Conservation (phyloP, 2,888 invertebrate species). For the Eupithecia vulgata region DNA sequence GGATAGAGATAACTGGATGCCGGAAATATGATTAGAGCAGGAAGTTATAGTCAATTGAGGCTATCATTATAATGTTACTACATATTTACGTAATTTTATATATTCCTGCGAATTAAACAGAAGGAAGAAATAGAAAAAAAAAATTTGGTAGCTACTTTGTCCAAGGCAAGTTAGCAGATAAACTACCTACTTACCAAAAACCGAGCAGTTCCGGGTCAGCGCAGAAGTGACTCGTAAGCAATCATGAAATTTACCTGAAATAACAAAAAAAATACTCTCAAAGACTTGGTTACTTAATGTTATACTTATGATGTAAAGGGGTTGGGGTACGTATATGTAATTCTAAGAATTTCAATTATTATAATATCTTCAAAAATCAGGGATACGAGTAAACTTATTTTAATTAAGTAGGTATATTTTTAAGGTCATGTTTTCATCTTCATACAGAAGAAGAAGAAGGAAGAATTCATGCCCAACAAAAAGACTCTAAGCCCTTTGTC, state of each 20-base stretch:
- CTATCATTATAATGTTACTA: neutral
- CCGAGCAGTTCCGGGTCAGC: neutral
- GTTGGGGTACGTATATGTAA: neutral
- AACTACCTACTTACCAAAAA: neutral
- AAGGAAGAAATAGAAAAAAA: neutral
- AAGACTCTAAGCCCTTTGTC: neutral
- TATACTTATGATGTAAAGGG: neutral
- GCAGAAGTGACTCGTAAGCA: neutral
- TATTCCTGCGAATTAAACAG: neutral
- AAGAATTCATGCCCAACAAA: neutral
- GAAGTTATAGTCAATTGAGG: conserved; percentile 29
- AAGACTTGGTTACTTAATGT: neutral
- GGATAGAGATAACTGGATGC: conserved; percentile 52
- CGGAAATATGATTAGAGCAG: conserved; percentile 48
- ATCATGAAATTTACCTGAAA: conserved; percentile 54
- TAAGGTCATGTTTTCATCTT: too few relatives aligned
- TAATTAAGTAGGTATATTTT: neutral
- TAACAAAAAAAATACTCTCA: conserved; percentile 28
- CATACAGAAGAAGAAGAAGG: neutral
- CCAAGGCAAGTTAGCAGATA: neutral
- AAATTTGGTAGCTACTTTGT: neutral
- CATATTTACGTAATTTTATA: neutral
- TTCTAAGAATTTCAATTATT: too few relatives aligned
- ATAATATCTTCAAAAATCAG: too few relatives aligned
- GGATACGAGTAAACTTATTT: neutral